These are phyloP conservation scores for Priocnemis perturbator DNA, from an alignment of 2,888 invertebrate species.

Conservation along the genomic window DNA sequence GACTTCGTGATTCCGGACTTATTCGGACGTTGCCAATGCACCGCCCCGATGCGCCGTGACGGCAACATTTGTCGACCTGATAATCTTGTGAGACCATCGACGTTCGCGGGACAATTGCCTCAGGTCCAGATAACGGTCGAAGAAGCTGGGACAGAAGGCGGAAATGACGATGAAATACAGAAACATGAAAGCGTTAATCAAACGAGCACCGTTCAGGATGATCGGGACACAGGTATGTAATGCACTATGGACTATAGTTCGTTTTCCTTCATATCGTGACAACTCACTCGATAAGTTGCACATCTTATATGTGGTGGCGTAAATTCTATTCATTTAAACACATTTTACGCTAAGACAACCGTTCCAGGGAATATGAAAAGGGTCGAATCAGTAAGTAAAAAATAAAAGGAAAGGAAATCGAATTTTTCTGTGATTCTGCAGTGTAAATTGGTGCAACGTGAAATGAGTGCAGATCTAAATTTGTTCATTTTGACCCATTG, in stretches of 20 bases:
- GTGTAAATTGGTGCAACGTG: no score
- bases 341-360: no score
- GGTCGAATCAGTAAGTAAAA: no score
- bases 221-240: conserved; percentile 10
- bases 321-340: no score
- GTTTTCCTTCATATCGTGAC: no score
- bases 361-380: no score
- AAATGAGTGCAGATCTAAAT: no score
- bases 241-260: not conserved
- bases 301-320: no score
- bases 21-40: conserved; percentile 91
- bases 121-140: conserved; percentile 8
- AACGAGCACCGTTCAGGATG: not conserved
- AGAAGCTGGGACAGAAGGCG: conserved; percentile 16
- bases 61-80: conserved; percentile 75
- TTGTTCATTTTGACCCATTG: no score
- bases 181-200: not conserved
- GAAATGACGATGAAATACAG: conserved; percentile 4
- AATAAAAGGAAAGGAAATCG: no score
- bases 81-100: conserved; percentile 71
- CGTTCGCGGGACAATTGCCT: conserved; percentile 12
- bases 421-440: no score
- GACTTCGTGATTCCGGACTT: conserved; percentile 93
- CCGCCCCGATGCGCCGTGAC: conserved; percentile 72
- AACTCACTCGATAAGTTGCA: no score